A percentile compares a stretch with the other conserved stretches of the same genome.
Evolutionary conservation across 2,113 vertebrate species (phyloP).

Genomic region (Taurulus bubalis): DNA sequence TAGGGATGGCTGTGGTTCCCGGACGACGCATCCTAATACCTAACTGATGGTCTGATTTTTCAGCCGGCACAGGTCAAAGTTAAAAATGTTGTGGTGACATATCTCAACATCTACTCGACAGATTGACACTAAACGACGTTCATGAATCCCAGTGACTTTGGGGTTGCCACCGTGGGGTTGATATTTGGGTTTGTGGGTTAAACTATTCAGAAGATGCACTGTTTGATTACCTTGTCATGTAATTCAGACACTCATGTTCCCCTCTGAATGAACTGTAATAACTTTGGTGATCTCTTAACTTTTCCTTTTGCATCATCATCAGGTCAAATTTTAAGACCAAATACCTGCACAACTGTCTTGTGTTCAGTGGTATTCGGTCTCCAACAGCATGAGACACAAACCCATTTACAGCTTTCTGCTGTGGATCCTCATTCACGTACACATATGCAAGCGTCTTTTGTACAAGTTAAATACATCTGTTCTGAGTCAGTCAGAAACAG

Average conservation of each 20-base stretch:
- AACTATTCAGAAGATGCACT: neutral
- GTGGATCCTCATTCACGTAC: neutral
- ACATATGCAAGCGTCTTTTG: neutral
- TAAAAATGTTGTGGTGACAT: neutral
- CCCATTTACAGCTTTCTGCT: slow-evolving; percentile 1
- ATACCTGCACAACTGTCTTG: neutral
- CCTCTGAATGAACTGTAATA: no score
- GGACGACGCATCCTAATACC: neutral
- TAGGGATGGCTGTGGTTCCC: neutral
- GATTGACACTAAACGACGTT: neutral
- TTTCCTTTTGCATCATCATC: no score
- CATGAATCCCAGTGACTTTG: neutral
- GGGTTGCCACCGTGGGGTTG: neutral
- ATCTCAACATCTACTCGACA: neutral
- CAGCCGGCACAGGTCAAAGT: neutral
- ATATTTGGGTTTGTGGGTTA: neutral
- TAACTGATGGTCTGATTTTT: neutral
- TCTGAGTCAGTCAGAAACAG: neutral
- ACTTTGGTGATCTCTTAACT: no score
- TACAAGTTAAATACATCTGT: no score
- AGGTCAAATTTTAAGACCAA: no score
- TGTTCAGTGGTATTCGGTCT: neutral
- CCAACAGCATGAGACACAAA: neutral
- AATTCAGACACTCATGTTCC: no score
- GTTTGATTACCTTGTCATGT: no score